Evolutionary conservation across 1,140 invertebrate species (phyloP).

Genomic region (Drosophila eugracilis): DNA sequence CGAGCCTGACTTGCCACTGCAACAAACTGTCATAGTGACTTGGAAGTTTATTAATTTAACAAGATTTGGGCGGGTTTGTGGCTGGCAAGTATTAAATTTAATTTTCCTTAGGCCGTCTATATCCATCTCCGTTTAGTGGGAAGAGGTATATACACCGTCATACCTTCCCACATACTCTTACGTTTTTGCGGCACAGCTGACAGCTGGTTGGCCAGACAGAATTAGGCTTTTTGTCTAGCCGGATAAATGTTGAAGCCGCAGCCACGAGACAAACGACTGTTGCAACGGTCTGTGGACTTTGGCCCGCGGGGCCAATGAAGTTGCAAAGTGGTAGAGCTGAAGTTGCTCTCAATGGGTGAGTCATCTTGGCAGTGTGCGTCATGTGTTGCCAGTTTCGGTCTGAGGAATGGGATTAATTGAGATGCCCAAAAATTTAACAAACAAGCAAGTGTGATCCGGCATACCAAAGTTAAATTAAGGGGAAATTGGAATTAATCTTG

Average conservation of each 20-base stretch:
- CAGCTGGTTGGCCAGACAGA: conserved; percentile 74
- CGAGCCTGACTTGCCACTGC: conserved; percentile 56
- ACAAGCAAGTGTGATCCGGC: conserved; percentile 35
- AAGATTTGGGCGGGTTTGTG: conserved; percentile 39
- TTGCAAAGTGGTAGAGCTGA: conserved; percentile 54
- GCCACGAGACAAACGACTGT: conserved; percentile 54
- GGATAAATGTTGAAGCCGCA: conserved; percentile 56
- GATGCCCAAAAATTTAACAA: conserved; percentile 16
- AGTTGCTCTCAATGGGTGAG: conserved; percentile 46
- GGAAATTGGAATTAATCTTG: not conserved
- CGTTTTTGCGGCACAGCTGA: conserved; percentile 58
- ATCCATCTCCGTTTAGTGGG: conserved; percentile 20
- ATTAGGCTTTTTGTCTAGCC: conserved; percentile 75
- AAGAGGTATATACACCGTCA: too few relatives aligned
- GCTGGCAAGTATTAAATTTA: conserved; percentile 65
- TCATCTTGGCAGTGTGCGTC: conserved; percentile 48
- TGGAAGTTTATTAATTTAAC: conserved; percentile 79
- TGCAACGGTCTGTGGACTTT: conserved; percentile 75
- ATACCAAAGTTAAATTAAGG: not conserved
- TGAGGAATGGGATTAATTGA: conserved; percentile 38
- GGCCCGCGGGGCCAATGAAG: conserved; percentile 57
- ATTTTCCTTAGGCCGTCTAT: conserved; percentile 46
- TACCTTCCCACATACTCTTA: conserved; percentile 1
- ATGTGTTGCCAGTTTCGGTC: conserved; percentile 14
- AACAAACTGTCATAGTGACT: conserved; percentile 55